Conservation (phyloP, 1,140 invertebrate species). For the Homalodisca vitripennis region DNA sequence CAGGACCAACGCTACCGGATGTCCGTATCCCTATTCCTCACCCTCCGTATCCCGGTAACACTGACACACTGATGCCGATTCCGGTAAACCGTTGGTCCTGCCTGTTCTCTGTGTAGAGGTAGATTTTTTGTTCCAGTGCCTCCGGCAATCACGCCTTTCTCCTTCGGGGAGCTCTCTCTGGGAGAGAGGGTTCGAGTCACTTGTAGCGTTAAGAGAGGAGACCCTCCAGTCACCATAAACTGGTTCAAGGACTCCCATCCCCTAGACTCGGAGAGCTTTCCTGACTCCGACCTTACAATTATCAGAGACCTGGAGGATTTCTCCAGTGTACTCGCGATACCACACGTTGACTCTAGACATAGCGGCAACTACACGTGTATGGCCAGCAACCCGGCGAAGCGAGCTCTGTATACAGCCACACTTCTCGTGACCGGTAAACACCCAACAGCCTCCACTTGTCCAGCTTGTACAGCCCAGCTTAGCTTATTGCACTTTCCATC, state of each 20-base stretch:
- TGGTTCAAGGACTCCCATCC: conserved; percentile 63
- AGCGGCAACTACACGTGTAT: conserved; percentile 87
- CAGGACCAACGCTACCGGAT: conserved; percentile 11
- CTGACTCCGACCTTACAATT: conserved; percentile 51
- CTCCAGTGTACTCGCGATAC: conserved; percentile 76
- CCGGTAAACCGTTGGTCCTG: not conserved
- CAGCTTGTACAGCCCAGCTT: too few species aligned
- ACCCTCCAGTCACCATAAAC: conserved; percentile 61
- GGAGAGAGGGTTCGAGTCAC: conserved; percentile 57
- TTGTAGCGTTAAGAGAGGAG: conserved; percentile 67
- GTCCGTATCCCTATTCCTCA: too few species aligned
- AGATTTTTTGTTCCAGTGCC: conserved; percentile 53
- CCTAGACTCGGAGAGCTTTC: conserved; percentile 42
- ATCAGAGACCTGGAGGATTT: conserved; percentile 42
- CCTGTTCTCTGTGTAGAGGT: conserved; percentile 17
- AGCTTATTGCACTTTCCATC: too few species aligned
- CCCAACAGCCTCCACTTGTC: too few species aligned
- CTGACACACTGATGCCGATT: not conserved
- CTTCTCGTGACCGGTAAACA: conserved; percentile 50
- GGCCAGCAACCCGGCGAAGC: conserved; percentile 77
- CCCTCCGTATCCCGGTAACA: not conserved
- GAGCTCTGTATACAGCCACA: conserved; percentile 61
- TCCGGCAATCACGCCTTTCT: conserved; percentile 54
- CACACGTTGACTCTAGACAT: conserved; percentile 76
- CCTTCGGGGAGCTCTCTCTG: conserved; percentile 55